Conservation (phyloP, 2,113 vertebrate genomes). For the Tretioscincus oriximinensis region DNA sequence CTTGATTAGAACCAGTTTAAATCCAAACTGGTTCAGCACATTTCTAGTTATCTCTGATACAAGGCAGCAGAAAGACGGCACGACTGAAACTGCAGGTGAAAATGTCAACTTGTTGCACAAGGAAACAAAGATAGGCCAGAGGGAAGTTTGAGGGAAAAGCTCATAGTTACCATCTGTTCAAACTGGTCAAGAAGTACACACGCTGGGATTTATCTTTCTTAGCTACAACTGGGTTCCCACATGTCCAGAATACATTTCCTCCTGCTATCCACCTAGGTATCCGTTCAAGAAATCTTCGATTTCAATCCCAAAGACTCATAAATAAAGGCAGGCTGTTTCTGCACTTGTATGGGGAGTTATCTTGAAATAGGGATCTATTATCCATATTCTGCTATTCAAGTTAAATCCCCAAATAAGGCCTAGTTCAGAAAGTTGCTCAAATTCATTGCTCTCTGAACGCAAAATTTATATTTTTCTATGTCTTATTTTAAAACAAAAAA, state of each 20-base stretch:
- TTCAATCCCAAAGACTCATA: background rate
- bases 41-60: no score
- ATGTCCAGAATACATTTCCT: background rate
- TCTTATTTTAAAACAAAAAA: background rate
- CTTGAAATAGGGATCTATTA: no score
- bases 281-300: background rate
- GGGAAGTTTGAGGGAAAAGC: background rate
- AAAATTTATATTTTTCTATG: no score
- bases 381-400: no score
- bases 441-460: background rate
- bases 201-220: background rate
- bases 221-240: no score
- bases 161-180: background rate
- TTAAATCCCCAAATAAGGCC: no score
- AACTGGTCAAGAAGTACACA: background rate
- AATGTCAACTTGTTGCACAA: background rate
- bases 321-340: no score
- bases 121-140: background rate
- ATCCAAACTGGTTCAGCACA: no score
- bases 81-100: accelerated
- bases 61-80: background rate
- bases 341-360: no score
- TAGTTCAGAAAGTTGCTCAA: no score
- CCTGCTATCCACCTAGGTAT: background rate
- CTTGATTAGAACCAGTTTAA: no score